Evolutionary conservation across 2,888 invertebrate genomes (phyloP), one percentile per base, ranked within the genome.

Genomic region (Galeruca laticollis): DNA sequence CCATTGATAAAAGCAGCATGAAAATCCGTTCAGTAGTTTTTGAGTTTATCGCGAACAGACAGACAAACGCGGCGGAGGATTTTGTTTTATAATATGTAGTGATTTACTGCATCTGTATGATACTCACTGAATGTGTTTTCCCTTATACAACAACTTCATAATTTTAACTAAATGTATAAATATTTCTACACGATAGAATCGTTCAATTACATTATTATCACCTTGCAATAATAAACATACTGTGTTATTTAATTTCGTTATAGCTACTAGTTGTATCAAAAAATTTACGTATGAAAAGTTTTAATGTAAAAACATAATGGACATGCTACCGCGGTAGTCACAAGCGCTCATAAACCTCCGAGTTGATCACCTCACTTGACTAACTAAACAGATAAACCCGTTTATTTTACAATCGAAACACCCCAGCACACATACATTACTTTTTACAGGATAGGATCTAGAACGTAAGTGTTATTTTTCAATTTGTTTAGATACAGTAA

Each of bases 321-420:
- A 37, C 10, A n/a, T 69, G 75, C 78, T 77, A 76, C 77, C 73
- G 76, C 74, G 76, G 76, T 69, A 76, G 78, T 76, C 77, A 75
- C 65, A 69, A 74, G 69, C 65, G 62, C 71, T 64, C 72, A 75
- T 78, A 79, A 78, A 79, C 77, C 74, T 69, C 66, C 56, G 57
- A 72, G 65, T 79, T 78, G 76, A 78, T 78, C 73, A 75, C 77
- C 72, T 78, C 73, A 70, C 49, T 75, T 71, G 73, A 70, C 70
- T 75, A 76, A 76, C 77, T 76, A 77, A 78, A 76, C 73, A 77
- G 75, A 78, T 80, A 80, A 80, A 80, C 74, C 75, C 63, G 70
- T 68, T 74, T 76, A 75, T 79, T 71, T 80, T 80, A 80, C 72
- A 78, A 77, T 77, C 78, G 77, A 75, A 33, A 76, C 75, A 78